Evolutionary conservation across 2,888 invertebrate genomes (phyloP), one percentile per base, ranked within the genome.

Genomic region (Ephialtes manifestator): DNA sequence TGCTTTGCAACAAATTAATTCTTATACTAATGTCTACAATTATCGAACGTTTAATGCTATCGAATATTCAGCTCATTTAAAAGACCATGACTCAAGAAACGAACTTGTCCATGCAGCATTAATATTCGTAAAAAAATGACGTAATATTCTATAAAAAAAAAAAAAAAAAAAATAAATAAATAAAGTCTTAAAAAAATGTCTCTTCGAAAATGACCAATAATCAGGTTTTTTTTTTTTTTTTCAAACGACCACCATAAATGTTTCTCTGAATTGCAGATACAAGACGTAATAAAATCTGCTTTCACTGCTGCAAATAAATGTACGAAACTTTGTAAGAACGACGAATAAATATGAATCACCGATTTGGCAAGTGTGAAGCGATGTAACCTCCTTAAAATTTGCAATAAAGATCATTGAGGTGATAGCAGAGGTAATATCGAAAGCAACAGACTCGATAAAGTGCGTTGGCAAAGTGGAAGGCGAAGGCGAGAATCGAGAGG

Each of bases 381-480:
- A 28, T 15, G 15, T 55, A 55, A 55, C 8, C 24, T 28, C 13
- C 28, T 63, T 35, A 48, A 68, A 48, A 46, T 8, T 68, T 24
- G 48, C 46, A 8, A 28, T 67, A 24, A 18, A 11, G 43, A 43
- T 67, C 46, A 28, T 48, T 43, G 39, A 55, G n/a, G 20, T 13
- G 65, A 82, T 35, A 65, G 0, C 20, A 11, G 8, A 20, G n/a
- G 68, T 51, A 39, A 20, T 1, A 43, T 46, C 35, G 31, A 55
- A 74, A 67, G 39, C 68, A 71, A 63, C 76, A 35, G 46, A n/a
- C 63, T 79, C 58, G 78, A 48, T 75, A 7, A 31, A 65, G 43
- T 48, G 31, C 20, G 74, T 83, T 55, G 74, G 79, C 70, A 18
- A 13, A 35, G 18, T 18, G 7, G 10, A 24, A 4, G 18, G 18